These are phyloP conservation scores for Drosophila formosana DNA, from an alignment of 2,888 invertebrate genomes.

Conservation along the genomic window DNA sequence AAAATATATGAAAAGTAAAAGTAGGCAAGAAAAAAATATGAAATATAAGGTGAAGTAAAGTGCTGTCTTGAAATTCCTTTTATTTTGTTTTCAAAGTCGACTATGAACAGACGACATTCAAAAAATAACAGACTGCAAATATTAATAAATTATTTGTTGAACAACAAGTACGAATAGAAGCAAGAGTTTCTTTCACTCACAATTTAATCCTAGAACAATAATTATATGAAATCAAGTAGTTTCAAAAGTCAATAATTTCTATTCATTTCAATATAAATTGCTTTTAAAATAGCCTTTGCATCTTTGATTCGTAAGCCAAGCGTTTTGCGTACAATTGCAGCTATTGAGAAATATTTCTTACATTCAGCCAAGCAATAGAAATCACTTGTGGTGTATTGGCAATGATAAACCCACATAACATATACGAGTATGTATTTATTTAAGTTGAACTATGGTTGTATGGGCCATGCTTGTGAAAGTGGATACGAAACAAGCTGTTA, in stretches of 20 bases:
- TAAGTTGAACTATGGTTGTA: constrained; percentile 14
- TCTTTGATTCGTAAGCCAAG: neutral
- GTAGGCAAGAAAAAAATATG: neutral
- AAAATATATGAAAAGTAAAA: neutral
- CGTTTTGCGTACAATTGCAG: constrained; percentile 5
- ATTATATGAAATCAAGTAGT: neutral
- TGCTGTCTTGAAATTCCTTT: too few relatives aligned
- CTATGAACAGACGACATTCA: too few relatives aligned
- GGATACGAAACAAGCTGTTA: constrained; percentile 64
- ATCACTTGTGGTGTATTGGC: constrained; percentile 3
- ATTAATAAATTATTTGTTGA: too few relatives aligned
- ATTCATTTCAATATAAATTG: constrained; percentile 14
- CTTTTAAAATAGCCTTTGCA: constrained; percentile 16
- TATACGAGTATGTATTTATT: constrained; percentile 1
- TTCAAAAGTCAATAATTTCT: neutral
- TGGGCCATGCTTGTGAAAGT: constrained; percentile 42
- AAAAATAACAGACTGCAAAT: too few relatives aligned
- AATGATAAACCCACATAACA: constrained; percentile 16
- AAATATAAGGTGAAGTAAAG: neutral
- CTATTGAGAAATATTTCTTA: constrained; percentile 36
- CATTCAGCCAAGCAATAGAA: constrained; percentile 41
- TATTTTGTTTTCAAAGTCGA: too few relatives aligned
- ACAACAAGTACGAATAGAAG: too few relatives aligned
- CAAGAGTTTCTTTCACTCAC: neutral
- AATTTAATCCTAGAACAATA: neutral